phyloP scores from a whole-genome alignment of 2,888 invertebrate genomes.

The Hartigia nigra region DNA sequence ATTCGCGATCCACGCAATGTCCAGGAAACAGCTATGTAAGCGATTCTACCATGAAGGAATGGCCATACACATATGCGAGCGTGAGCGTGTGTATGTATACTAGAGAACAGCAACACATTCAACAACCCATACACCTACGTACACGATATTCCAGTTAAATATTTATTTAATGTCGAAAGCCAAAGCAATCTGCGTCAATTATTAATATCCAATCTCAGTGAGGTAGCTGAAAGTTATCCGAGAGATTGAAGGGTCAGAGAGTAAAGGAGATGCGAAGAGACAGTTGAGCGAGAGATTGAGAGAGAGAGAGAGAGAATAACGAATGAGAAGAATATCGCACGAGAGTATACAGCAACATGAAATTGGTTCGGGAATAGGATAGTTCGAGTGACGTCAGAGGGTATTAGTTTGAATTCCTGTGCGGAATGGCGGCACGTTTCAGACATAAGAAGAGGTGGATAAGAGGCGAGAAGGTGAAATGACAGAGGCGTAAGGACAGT shows the following conservation, averaged over 20 bases:
- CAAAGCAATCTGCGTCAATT: background rate
- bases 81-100: too few species aligned
- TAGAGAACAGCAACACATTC: background rate
- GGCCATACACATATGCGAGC: too few species aligned
- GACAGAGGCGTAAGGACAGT: background rate
- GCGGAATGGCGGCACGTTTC: background rate
- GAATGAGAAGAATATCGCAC: background rate
- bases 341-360: background rate
- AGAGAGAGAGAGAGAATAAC: background rate
- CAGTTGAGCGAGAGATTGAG: too few species aligned
- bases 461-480: background rate
- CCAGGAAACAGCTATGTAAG: background rate
- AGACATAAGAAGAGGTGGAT: background rate
- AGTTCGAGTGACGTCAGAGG: background rate
- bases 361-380: background rate
- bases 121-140: background rate
- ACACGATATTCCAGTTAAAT: background rate
- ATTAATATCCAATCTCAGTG: background rate
- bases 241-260: background rate
- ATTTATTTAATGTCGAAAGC: background rate
- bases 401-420: background rate
- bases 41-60: background rate
- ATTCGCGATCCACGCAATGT: background rate
- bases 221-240: background rate
- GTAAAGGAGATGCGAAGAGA: background rate